phyloP scores from a whole-genome alignment of 2,113 vertebrate species.

The Paramisgurnus dabryanus region DNA sequence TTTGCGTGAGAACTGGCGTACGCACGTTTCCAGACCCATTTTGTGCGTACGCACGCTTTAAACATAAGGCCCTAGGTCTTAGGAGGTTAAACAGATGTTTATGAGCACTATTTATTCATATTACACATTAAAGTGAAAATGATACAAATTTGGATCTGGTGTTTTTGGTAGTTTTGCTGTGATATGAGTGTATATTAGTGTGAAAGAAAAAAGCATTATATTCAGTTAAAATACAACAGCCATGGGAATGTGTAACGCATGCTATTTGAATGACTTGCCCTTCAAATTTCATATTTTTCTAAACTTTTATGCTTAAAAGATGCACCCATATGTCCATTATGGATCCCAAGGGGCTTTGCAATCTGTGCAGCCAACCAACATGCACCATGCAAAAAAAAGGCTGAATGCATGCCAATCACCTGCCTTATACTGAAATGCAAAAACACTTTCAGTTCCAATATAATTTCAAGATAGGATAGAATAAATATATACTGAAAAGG shows the following conservation, averaged over 20 bases:
- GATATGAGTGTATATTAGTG: no score
- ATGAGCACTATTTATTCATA: no score
- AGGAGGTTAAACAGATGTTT: no score
- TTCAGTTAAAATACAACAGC: conserved; percentile 2
- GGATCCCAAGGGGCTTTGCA: conserved; percentile 2
- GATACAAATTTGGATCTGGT: no score
- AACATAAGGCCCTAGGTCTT: no score
- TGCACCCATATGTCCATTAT: conserved; percentile 19
- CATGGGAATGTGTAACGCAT: conserved; percentile 17
- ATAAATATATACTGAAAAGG: background rate
- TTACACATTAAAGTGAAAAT: no score
- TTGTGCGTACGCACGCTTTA: no score
- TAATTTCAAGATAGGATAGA: background rate
- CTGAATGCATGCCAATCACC: conserved; percentile 16
- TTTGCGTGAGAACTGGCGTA: no score
- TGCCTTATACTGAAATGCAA: background rate
- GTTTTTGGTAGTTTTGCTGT: no score
- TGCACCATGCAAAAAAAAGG: conserved; percentile 30
- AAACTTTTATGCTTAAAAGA: conserved; percentile 5
- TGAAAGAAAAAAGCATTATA: background rate
- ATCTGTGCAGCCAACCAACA: conserved; percentile 22
- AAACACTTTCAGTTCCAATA: background rate
- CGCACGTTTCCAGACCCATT: no score
- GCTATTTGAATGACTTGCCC: conserved; percentile 15
- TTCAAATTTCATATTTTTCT: background rate